Evolutionary conservation across 2,888 invertebrate genomes (phyloP), one percentile per base, ranked within the genome.

Genomic region (Xestia ashworthii): DNA sequence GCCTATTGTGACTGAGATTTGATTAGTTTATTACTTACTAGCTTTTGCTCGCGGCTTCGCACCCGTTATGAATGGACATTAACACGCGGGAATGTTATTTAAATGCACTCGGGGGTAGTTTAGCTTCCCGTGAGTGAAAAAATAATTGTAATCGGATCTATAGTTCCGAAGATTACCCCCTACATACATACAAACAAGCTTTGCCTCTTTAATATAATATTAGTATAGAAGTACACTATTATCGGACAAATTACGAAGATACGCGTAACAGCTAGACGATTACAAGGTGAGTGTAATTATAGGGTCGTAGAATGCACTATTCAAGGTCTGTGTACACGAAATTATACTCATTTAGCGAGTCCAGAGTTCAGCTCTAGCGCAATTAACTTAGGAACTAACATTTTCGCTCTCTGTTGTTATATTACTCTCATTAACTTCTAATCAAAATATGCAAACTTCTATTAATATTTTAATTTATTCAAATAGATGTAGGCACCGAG

Each of bases 271-370:
- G 32, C 14, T 71, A 25, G 38, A 78, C 60, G 46, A 50, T 32
- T 65, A 65, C 86, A 88, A 87, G 88, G 87, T 79, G 70, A 84
- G 75, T 71, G 75, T 81, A 78, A 81, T 86, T 84, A 88, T 71
- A 80, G 50, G 77, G 74, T 62, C 38, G 71, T 60, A 58, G 65
- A 71, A 48, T 74, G 74, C 70, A 71, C 58, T 81, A 64, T 69
- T 85, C 60, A 83, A 83, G 71, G 72, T 73, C 32, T 65, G 60
- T 60, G 65, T 84, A 70, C 70, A 75, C 66, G 9, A 81, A 82
- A 84, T 81, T 68, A 81, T 46, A 71, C 44, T 58, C 50, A 76
- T 71, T 78, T 84, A 75, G 71, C 69, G 22, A 70, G 55, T 85
- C 46, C 48, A 84, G 38, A 84, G 71, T 75, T 44, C 71, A 67